Evolutionary conservation across 1,140 invertebrate species (phyloP), one percentile per base, ranked within the genome.

Genomic region (Drosophila asahinai): DNA sequence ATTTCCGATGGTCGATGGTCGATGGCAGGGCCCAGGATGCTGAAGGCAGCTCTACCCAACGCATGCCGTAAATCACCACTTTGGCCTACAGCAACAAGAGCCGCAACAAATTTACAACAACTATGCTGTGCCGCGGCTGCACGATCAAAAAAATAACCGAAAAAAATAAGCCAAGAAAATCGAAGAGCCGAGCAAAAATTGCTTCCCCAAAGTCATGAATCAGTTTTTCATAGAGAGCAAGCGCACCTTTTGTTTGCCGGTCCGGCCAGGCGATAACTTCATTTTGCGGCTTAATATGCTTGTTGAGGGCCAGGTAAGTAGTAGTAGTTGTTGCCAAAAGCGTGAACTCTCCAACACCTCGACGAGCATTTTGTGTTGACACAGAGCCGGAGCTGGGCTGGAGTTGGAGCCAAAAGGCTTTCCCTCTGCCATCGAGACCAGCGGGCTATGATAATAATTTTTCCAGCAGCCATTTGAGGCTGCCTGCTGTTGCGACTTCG

Each of bases 1-100:
- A 91, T 91, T 91, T 91, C 61, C 90, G 77, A 36, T 36, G 33
- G 33, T 33, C 30, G 30, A 33, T 33, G 30, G 30, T 36, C 33
- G 33, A 80, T 81, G 86, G 68, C 78, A 65, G 54, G 54, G 77
- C 73, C 52, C 77, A 80, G 68, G 64, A 67, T 58, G 45, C 52
- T 7, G 63, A 7, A n/a, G 40, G 15, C 40, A 42, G 40, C 19
- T 42, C 40, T 42, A 40, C 40, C 40, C 71, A 87, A 91, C 87
- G 86, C 86, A 90, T 90, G 87, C 86, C 87, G 86, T 91, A 91
- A 91, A 91, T 91, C 86, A 91, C 81, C 81, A 87, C 73, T 83
- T 66, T 48, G 65, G 52, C 58, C 61, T 71, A 58, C 83, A 81
- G 73, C 80, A 80, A 80, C 81, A 77, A 80, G 65, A 70, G 80